Conservation (phyloP, 2,797 vertebrate genomes). For the Sebastes minor region DNA sequence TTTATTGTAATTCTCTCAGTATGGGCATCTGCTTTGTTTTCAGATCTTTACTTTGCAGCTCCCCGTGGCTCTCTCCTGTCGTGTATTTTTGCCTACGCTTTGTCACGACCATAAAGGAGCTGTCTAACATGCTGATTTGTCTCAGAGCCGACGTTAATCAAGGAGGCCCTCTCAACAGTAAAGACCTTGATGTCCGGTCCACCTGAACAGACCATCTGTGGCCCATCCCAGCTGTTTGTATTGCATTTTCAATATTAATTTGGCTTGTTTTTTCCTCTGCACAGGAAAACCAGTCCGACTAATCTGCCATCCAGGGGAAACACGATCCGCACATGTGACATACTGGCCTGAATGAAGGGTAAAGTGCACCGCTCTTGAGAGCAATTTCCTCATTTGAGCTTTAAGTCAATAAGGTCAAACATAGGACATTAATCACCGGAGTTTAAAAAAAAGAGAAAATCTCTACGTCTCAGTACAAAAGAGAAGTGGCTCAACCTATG, state of each 20-base stretch:
- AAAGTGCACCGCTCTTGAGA: slow-evolving; percentile 62
- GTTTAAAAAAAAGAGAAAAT: slow-evolving; percentile 29
- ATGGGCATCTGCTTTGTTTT: slow-evolving; percentile 62
- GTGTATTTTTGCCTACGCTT: slow-evolving; percentile 35
- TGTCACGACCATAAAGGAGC: slow-evolving; percentile 41
- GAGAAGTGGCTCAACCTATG: slow-evolving; percentile 47
- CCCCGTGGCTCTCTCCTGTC: slow-evolving; percentile 42
- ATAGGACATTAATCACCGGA: slow-evolving; percentile 66
- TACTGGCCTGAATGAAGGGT: slow-evolving; percentile 43
- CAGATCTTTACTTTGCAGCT: slow-evolving; percentile 45
- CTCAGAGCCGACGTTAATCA: slow-evolving; percentile 49
- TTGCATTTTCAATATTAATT: slow-evolving; percentile 19
- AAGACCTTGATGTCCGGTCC: slow-evolving; percentile 42
- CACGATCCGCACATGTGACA: slow-evolving; percentile 32
- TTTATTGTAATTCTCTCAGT: slow-evolving; percentile 59
- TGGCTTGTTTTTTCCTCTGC: slow-evolving; percentile 11
- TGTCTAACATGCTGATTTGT: slow-evolving; percentile 46
- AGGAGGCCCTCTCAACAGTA: slow-evolving; percentile 17
- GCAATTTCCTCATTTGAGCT: slow-evolving; percentile 67
- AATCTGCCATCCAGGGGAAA: slow-evolving; percentile 36
- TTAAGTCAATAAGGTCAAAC: slow-evolving; percentile 71
- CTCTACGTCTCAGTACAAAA: slow-evolving; percentile 21
- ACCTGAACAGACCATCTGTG: slow-evolving; percentile 41
- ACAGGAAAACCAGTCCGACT: slow-evolving; percentile 19
- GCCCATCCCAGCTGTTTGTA: slow-evolving; percentile 6